Percentiles rank a stretch among this genome's conserved stretches.
These are phyloP conservation scores for Chlamydotis undulata DNA, from an alignment of 2,113 vertebrate species.

Conservation along the genomic window DNA sequence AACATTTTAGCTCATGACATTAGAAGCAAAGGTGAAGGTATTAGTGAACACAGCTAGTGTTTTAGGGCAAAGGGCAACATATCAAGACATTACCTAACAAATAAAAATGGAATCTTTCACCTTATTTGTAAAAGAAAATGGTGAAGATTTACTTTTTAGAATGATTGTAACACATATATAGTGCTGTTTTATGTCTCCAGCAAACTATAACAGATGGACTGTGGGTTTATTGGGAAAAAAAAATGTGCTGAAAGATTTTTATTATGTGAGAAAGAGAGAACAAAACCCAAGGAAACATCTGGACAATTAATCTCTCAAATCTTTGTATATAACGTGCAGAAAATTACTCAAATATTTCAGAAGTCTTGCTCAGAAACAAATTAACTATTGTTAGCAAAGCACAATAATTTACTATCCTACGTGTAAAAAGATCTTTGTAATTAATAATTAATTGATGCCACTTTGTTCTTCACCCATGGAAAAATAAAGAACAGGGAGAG, in stretches of 20 bases:
- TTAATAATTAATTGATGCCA: slow-evolving; percentile 69
- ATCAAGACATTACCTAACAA: slow-evolving; percentile 49
- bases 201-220: slow-evolving; percentile 81
- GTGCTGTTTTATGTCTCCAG: slow-evolving; percentile 65
- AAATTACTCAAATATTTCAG: slow-evolving; percentile 53
- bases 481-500: background rate
- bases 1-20: background rate
- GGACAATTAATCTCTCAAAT: slow-evolving; percentile 82
- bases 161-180: slow-evolving; percentile 43
- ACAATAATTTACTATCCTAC: slow-evolving; percentile 51
- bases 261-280: slow-evolving; percentile 86
- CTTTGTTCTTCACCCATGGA: slow-evolving; percentile 18
- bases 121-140: slow-evolving; percentile 53
- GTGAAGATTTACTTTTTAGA: slow-evolving; percentile 52
- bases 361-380: slow-evolving; percentile 36
- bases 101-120: slow-evolving; percentile 55
- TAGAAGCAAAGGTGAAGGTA: slow-evolving; percentile 41
- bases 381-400: slow-evolving; percentile 30
- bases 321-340: slow-evolving; percentile 50
- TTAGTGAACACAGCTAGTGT: slow-evolving; percentile 28
- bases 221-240: slow-evolving; percentile 36
- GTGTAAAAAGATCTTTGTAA: slow-evolving; percentile 56
- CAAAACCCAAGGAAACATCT: slow-evolving; percentile 88
- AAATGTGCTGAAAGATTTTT: slow-evolving; percentile 81
- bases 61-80: slow-evolving; percentile 14